phyloP scores from a whole-genome alignment of 2,888 invertebrate genomes.

The Acronicta alni region DNA sequence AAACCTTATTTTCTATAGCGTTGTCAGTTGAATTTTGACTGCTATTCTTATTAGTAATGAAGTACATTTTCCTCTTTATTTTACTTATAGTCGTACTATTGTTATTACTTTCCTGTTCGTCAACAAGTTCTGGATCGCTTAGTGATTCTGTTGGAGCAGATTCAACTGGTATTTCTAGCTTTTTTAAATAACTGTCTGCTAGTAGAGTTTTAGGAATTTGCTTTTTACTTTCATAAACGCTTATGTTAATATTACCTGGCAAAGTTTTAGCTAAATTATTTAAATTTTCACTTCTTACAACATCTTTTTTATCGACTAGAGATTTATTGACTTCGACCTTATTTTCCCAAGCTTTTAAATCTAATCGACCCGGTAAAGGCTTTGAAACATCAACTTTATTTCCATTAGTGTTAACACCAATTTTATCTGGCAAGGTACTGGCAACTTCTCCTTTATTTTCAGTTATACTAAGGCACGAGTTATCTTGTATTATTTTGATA shows the following conservation, averaged over 20 bases:
- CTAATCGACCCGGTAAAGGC: constrained; percentile 27
- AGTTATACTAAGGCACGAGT: neutral
- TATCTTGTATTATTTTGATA: constrained; percentile 6
- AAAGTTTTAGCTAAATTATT: constrained; percentile 30
- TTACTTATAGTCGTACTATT: constrained; percentile 26
- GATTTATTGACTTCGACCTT: constrained; percentile 39
- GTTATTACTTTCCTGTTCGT: constrained; percentile 24
- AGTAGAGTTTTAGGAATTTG: constrained; percentile 5
- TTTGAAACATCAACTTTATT: constrained; percentile 6
- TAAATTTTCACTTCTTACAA: constrained; percentile 20
- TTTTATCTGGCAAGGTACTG: constrained; percentile 4
- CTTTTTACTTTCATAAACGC: constrained; percentile 2
- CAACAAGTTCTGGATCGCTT: constrained; percentile 49
- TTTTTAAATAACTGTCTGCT: neutral
- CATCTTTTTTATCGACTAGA: constrained; percentile 23
- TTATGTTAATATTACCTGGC: neutral
- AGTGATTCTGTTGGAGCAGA: constrained; percentile 26
- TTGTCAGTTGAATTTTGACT: constrained; percentile 15
- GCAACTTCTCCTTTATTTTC: constrained; percentile 4
- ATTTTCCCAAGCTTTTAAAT: constrained; percentile 35
- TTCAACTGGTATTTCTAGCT: constrained; percentile 13
- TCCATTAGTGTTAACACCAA: constrained; percentile 1
- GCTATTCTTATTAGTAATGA: constrained; percentile 26
- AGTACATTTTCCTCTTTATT: constrained; percentile 42
- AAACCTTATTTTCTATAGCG: constrained; percentile 17